A percentile compares a stretch with the other conserved stretches of the same genome.
Conservation (phyloP, 2,888 invertebrate species). For the Agriopis aurantiaria region DNA sequence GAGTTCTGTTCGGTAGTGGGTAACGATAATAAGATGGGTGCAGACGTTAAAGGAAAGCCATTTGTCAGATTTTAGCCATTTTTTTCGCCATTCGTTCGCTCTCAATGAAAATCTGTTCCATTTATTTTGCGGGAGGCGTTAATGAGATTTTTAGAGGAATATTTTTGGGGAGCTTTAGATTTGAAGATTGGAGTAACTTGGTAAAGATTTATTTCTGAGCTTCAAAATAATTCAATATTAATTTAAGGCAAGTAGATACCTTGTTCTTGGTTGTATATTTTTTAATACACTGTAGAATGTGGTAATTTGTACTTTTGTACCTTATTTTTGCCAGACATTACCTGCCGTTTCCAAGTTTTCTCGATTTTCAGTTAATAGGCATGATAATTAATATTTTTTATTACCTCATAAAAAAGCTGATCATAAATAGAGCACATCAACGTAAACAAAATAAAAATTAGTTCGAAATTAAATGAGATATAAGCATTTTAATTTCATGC, state of each 20-base stretch:
- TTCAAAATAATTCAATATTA: slow-evolving; percentile 12
- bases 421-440: no score
- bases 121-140: slow-evolving; percentile 75
- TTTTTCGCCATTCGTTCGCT: slow-evolving; percentile 80
- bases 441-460: no score
- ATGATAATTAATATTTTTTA: no score
- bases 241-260: background rate
- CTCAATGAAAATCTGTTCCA: slow-evolving; percentile 85
- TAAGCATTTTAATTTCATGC: no score
- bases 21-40: slow-evolving; percentile 87
- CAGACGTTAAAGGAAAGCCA: slow-evolving; percentile 87
- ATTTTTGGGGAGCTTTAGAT: slow-evolving; percentile 47
- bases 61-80: slow-evolving; percentile 85
- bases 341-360: no score
- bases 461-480: no score
- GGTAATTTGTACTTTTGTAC: no score
- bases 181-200: slow-evolving; percentile 32
- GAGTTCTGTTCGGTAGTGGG: slow-evolving; percentile 85
- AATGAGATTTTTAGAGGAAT: slow-evolving; percentile 72
- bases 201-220: background rate
- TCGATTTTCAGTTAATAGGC: no score
- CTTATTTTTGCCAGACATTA: no score
- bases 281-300: no score
- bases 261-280: no score
- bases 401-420: no score